Base-by-base conservation (phyloP, 2,113 vertebrate species). In the Xenopus laevis region DNA sequence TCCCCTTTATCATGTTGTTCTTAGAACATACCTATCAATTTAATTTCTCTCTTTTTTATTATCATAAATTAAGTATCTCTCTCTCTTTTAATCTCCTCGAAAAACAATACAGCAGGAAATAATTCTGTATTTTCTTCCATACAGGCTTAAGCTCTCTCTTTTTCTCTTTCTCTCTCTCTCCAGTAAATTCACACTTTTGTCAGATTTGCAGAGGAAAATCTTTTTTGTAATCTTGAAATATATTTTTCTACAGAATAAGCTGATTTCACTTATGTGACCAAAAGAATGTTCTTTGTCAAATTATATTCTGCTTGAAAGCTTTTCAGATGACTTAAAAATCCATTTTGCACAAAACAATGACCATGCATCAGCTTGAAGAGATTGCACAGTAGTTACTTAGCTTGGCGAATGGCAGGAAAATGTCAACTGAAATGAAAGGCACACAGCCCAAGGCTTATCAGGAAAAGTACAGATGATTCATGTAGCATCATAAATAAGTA, bases 381-480 rank as follows among this genome's bases (percentile, higher is more conserved):
- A 86, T 86, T 86, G 83, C 82, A 80, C 4, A 16, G 82, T 82
- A 84, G 83, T 88, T 86, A 86, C 83, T 90, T 87, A 89, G 80
- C 81, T 80, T 84, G 81, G 84, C 69, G 88, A 92, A 89, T 87
- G 78, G 84, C 81, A 89, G 83, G 62, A 84, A 90, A 90, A 90
- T 89, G 87, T 85, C 89, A 92, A 74, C 80, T 82, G 81, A 86
- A 90, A 84, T 90, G 86, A 87, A 90, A 91, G 87, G 86, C 84
- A 84, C 82, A 87, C 83, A 86, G 83, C 83, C 84, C 68, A 85
- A 69, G 82, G 82, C 84, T 91, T 92, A 91, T 89, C 89, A 87
- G 82, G 84, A 81, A 84, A 89, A 85, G 82, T 79, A 79, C 82
- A 85, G 87, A 85, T 88, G 88, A 91, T 88, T 87, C 86, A 84